Conservation (phyloP, 2,888 invertebrate genomes). For the Synergus umbraculus region DNA sequence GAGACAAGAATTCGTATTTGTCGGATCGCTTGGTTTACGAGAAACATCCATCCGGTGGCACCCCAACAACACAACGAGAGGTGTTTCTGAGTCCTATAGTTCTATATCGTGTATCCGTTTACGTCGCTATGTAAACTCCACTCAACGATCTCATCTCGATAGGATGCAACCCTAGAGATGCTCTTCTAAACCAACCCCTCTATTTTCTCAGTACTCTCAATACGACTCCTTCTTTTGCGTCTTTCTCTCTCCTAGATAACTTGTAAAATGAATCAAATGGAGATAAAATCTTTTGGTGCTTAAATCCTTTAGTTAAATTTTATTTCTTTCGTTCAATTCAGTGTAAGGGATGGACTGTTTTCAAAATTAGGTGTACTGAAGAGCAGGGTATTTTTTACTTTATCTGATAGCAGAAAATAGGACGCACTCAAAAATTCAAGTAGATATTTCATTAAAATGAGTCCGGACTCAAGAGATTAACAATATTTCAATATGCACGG, state of each 20-base stretch:
- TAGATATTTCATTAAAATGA: background rate
- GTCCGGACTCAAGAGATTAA: background rate
- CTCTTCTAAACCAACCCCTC: constrained; percentile 27
- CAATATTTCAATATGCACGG: background rate
- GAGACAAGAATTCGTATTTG: constrained; percentile 70
- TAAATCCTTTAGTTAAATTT: background rate
- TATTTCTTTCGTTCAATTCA: background rate
- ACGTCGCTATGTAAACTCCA: constrained; percentile 58
- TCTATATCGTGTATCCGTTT: constrained; percentile 43
- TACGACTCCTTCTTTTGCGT: background rate
- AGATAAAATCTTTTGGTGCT: background rate
- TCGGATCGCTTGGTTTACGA: constrained; percentile 69
- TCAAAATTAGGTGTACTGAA: background rate
- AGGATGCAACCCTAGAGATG: constrained; percentile 34
- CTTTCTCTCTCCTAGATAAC: background rate
- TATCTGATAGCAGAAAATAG: too few species aligned
- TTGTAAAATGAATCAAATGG: constrained; percentile 14
- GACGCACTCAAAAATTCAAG: too few species aligned
- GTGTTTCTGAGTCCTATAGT: constrained; percentile 8
- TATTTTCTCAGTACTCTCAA: constrained; percentile 24
- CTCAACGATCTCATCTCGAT: constrained; percentile 44
- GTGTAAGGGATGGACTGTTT: background rate
- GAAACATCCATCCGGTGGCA: constrained; percentile 63
- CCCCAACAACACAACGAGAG: constrained; percentile 39
- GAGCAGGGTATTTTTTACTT: background rate